Evolutionary conservation across 2,888 invertebrate species (phyloP).

Genomic region (Parnassius apollo): DNA sequence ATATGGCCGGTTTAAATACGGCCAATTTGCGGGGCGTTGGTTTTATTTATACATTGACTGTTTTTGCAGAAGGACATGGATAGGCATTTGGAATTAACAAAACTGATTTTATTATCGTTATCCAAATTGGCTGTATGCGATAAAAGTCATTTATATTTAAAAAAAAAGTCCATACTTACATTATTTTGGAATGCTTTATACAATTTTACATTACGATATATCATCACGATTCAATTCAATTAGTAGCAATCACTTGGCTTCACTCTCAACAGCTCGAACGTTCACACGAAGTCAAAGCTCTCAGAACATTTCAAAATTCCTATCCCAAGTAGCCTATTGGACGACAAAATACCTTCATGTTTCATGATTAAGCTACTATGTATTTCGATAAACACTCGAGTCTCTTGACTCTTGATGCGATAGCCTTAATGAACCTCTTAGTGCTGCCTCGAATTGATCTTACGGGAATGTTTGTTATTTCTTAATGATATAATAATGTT

Average conservation of each 20-base stretch:
- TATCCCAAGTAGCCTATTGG: conserved; percentile 5
- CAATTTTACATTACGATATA: too few species aligned
- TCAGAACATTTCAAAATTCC: conserved; percentile 4
- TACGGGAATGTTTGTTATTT: background rate
- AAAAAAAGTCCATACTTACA: too few species aligned
- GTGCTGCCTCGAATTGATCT: conserved; percentile 13
- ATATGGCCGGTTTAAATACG: conserved; percentile 2
- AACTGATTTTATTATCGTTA: too few species aligned
- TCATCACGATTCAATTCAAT: too few species aligned
- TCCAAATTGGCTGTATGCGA: too few species aligned
- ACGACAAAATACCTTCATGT: conserved; percentile 20
- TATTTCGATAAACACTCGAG: conserved; percentile 20
- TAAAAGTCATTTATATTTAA: too few species aligned
- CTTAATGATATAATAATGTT: conserved; percentile 4
- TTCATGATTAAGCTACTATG: conserved; percentile 19
- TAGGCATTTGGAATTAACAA: too few species aligned
- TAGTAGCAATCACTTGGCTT: too few species aligned
- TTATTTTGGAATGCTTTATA: too few species aligned
- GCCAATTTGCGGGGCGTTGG: conserved; percentile 4
- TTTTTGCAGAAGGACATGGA: too few species aligned
- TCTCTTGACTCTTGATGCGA: background rate
- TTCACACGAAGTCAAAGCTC: conserved; percentile 16
- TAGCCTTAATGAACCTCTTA: conserved; percentile 14
- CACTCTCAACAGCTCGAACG: background rate
- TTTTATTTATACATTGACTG: background rate